phyloP scores from a whole-genome alignment of 2,888 invertebrate genomes.

The Ariolimax columbianus region DNA sequence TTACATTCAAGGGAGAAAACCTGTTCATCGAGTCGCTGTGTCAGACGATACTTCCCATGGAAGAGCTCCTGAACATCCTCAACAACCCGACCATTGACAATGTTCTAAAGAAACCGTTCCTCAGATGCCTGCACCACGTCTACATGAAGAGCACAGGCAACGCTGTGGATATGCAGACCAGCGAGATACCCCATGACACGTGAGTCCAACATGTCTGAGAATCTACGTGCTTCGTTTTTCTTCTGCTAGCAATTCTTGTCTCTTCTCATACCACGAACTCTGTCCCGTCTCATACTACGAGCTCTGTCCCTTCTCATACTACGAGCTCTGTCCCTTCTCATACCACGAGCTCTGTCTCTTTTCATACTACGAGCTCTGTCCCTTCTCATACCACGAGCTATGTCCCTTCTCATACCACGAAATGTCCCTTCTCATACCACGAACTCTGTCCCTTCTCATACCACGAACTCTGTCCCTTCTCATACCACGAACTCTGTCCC shows the following conservation, averaged over 20 bases:
- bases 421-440: background rate
- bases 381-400: background rate
- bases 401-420: too few relatives aligned
- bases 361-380: background rate
- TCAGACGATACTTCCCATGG: conserved; percentile 77
- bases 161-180: conserved; percentile 74
- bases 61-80: conserved; percentile 76
- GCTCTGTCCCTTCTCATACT: background rate
- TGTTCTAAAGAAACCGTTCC: conserved; percentile 75
- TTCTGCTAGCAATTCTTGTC: too few relatives aligned
- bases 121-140: conserved; percentile 77
- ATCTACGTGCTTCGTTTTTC: background rate
- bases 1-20: conserved; percentile 75
- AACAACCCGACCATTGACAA: conserved; percentile 74
- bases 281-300: background rate
- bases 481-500: background rate
- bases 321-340: background rate
- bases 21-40: conserved; percentile 79
- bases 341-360: background rate
- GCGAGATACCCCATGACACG: conserved; percentile 77
- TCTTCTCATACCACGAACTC: background rate
- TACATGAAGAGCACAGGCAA: conserved; percentile 76
- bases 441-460: background rate
- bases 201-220: conserved; percentile 56
- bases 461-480: background rate